Evolutionary conservation across 2,113 vertebrate species (phyloP).

Genomic region (Orycteropus afer): DNA sequence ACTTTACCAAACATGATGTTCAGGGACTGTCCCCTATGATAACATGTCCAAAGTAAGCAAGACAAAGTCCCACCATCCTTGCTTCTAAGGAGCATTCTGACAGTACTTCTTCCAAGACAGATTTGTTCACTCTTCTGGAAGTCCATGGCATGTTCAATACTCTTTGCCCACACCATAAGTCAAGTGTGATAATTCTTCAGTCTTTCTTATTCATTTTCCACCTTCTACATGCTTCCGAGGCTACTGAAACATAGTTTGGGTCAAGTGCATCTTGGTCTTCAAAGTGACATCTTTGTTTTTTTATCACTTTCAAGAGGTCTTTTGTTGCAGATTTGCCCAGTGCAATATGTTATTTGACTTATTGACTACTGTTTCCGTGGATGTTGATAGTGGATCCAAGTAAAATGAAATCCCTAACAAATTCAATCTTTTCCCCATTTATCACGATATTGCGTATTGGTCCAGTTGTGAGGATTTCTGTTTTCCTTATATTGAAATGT

Average conservation of each 20-base stretch:
- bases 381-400: not conserved
- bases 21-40: too few species aligned
- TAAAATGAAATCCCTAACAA: not conserved
- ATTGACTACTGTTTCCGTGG: too few species aligned
- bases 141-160: too few species aligned
- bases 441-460: not conserved
- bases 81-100: not conserved
- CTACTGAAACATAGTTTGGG: not conserved
- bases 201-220: not conserved
- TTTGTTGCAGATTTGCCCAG: not conserved
- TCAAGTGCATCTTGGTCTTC: not conserved
- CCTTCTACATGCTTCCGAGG: not conserved
- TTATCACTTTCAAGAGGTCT: not conserved
- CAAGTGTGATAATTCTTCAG: too few species aligned
- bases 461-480: not conserved
- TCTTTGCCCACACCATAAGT: too few species aligned
- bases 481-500: too few species aligned
- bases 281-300: not conserved
- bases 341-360: not conserved
- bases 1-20: too few species aligned
- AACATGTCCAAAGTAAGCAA: too few species aligned
- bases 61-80: not conserved
- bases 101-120: not conserved
- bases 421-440: not conserved
- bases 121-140: not conserved